Base-by-base conservation (phyloP, 2,797 vertebrate genomes). In the Acipenser oxyrinchus region DNA sequence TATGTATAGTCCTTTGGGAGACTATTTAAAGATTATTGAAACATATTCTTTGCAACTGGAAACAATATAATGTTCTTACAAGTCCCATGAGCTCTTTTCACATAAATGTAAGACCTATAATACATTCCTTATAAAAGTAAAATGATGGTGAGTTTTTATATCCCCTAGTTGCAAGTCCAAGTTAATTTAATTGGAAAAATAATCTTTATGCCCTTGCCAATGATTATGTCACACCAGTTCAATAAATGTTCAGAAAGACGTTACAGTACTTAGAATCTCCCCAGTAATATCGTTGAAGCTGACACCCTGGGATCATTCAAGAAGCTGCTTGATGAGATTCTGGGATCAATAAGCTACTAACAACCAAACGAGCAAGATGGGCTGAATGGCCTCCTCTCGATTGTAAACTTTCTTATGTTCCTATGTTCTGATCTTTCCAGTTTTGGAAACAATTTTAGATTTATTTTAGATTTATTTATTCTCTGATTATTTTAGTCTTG, bases 401-500 rank as follows among this genome's bases (percentile, higher is more conserved):
- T n/a, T n/a, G n/a, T n/a, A n/a, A n/a, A n/a, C n/a, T n/a, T n/a
- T n/a, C n/a, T n/a, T n/a, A n/a, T n/a, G n/a, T n/a, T n/a, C n/a
- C n/a, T n/a, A n/a, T n/a, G n/a, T n/a, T n/a, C n/a, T n/a, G n/a
- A n/a, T 49, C 68, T 67, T 64, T 73, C 62, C 71, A 72, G 65
- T 60, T 65, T 51, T 65, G 67, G 70, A 60, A 69, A 67, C 74
- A 66, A 69, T 70, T 70, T 66, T 66, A 66, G 70, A 75, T 11
- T 63, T 67, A 72, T 58, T 18, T 18, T 48, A 49, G 13, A 48
- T 66, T 8, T 60, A 59, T 55, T 12, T 59, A 10, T 58, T 10
- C 52, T 48, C 49, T 12, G 13, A 50, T 48, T 66, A 37, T 60
- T 50, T 48, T 53, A 3, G 51, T 12, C 6, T 53, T 12, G 51